A percentile compares a stretch with the other conserved stretches of the same genome.
phyloP scores from a whole-genome alignment of 1,140 invertebrate genomes.

The Chelonus insularis region DNA sequence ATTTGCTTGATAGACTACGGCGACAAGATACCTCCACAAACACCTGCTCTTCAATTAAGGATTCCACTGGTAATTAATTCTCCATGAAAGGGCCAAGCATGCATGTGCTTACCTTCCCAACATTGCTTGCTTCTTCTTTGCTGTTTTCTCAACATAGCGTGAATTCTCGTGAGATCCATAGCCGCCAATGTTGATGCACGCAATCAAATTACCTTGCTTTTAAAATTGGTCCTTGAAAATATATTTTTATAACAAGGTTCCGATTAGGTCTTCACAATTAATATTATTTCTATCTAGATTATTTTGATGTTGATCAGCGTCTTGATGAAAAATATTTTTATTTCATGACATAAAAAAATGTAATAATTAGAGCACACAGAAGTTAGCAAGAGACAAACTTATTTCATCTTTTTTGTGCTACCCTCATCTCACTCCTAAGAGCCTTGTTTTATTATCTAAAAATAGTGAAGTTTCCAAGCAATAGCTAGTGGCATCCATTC shows the following conservation, averaged over 20 bases:
- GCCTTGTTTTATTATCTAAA: conserved; percentile 25
- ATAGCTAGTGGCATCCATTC: conserved; percentile 1
- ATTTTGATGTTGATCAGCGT: too few relatives aligned
- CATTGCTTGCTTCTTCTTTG: not conserved
- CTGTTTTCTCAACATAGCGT: not conserved
- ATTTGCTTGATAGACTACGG: not conserved
- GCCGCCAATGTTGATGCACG: not conserved
- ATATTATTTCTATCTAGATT: not conserved
- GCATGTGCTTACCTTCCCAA: not conserved
- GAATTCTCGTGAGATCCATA: not conserved
- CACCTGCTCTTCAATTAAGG: conserved; percentile 19
- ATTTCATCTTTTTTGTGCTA: not conserved
- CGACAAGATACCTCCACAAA: conserved; percentile 2
- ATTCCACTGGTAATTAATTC: conserved; percentile 17
- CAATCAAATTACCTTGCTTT: conserved; percentile 2
- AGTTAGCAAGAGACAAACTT: too few relatives aligned
- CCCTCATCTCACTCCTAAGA: not conserved
- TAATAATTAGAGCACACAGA: too few relatives aligned
- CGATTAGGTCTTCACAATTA: too few relatives aligned
- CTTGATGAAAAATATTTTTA: too few relatives aligned
- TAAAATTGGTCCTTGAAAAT: not conserved
- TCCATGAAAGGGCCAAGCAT: conserved; percentile 16
- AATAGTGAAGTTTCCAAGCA: conserved; percentile 25
- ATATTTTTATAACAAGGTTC: too few relatives aligned
- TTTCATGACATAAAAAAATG: too few relatives aligned